These are phyloP conservation scores for Poeciliopsis occidentalis DNA, from an alignment of 2,113 vertebrate species.

Conservation along the genomic window DNA sequence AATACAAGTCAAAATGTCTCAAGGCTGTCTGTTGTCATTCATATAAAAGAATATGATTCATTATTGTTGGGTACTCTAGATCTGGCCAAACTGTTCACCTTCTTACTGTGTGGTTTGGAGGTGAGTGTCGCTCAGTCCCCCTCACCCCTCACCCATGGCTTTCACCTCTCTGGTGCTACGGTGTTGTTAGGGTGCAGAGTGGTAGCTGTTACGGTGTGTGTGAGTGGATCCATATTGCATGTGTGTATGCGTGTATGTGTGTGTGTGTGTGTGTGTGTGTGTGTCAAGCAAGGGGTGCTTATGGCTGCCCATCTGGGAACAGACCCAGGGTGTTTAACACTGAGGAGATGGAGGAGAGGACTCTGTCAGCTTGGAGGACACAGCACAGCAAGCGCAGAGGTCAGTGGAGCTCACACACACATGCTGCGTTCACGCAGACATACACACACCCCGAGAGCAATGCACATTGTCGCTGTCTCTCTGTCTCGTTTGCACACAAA, in stretches of 20 bases:
- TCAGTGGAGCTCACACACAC: slow-evolving; percentile 50
- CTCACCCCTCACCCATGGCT: slow-evolving; percentile 23
- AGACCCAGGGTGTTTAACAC: slow-evolving; percentile 74
- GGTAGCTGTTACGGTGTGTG: slow-evolving; percentile 36
- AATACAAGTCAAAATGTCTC: slow-evolving; percentile 73
- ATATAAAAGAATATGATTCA: slow-evolving; percentile 72
- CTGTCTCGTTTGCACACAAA: slow-evolving; percentile 22
- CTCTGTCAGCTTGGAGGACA: slow-evolving; percentile 73
- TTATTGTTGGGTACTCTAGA: slow-evolving; percentile 62
- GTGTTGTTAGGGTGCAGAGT: slow-evolving; percentile 53
- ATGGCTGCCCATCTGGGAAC: slow-evolving; percentile 65
- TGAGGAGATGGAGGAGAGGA: slow-evolving; percentile 65
- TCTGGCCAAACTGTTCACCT: slow-evolving; percentile 73
- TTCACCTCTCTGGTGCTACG: slow-evolving; percentile 60
- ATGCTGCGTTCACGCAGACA: slow-evolving; percentile 4
- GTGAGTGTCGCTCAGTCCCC: slow-evolving; percentile 54
- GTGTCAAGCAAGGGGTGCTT: slow-evolving; percentile 66
- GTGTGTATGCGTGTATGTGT: slow-evolving; percentile 24
- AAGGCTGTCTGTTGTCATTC: slow-evolving; percentile 69
- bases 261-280: too few species aligned
- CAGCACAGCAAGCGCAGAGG: slow-evolving; percentile 59
- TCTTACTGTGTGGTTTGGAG: slow-evolving; percentile 60
- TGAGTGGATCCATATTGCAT: neutral
- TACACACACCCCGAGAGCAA: slow-evolving; percentile 20
- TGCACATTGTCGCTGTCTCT: slow-evolving; percentile 55